These are phyloP conservation scores for Drosophila merina DNA, from an alignment of 2,888 invertebrate genomes.

Conservation along the genomic window DNA sequence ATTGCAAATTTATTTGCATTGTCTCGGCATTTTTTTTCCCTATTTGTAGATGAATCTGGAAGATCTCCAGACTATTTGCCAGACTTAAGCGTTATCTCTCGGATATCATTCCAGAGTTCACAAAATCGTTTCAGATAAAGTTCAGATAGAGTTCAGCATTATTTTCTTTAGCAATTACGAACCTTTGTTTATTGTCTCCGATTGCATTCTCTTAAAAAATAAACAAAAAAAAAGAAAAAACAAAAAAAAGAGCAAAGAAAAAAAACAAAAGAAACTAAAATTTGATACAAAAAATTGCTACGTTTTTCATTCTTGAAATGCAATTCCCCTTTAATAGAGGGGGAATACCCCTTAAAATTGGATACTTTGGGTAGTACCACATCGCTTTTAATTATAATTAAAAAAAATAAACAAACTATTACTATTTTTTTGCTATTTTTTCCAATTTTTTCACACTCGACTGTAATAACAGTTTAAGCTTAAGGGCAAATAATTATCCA, in stretches of 20 bases:
- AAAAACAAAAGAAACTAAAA: not conserved
- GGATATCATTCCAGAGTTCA: not conserved
- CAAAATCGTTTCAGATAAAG: not conserved
- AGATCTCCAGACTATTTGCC: not conserved
- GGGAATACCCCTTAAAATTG: slow-evolving; percentile 4
- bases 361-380: not conserved
- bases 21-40: not conserved
- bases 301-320: slow-evolving; percentile 24
- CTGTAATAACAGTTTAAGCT: not conserved
- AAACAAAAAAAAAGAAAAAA: not conserved
- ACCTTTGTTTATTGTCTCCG: slow-evolving; percentile 1
- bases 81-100: not conserved
- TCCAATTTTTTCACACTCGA: not conserved
- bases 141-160: not conserved
- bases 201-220: not conserved
- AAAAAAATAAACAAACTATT: not conserved
- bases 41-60: not conserved
- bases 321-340: not conserved
- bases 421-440: not conserved
- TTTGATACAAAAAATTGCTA: slow-evolving; percentile 4
- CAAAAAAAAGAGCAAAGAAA: not conserved
- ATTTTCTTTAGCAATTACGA: slow-evolving; percentile 6
- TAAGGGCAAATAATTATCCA: not conserved
- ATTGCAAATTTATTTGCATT: not conserved
- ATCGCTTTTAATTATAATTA: not conserved